Conservation (phyloP, 2,797 vertebrate genomes). For the Sebastes trivittatus region DNA sequence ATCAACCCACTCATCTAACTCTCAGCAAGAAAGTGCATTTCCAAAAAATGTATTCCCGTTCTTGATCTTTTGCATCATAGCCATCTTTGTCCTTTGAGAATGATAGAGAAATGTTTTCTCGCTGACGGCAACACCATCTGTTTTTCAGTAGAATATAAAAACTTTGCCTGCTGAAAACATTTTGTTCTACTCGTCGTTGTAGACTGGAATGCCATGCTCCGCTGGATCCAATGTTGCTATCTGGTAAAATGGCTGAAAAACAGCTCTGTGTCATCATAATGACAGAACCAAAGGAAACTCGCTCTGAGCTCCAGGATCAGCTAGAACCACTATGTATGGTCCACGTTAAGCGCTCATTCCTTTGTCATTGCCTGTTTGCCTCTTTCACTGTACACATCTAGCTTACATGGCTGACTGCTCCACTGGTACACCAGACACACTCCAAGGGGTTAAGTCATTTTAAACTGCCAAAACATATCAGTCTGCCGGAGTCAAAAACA, state of each 20-base stretch:
- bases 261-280: constrained; percentile 35
- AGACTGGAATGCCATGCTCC: constrained; percentile 43
- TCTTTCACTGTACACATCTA: constrained; percentile 5
- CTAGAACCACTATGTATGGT: constrained; percentile 18
- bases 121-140: not conserved
- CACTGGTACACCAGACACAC: constrained; percentile 9
- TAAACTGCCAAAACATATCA: constrained; percentile 12
- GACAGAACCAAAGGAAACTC: constrained; percentile 17
- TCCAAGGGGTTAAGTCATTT: constrained; percentile 1
- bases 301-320: constrained; percentile 54
- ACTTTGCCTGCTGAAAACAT: not conserved
- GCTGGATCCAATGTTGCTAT: not conserved
- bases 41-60: not conserved
- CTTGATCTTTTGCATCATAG: not conserved
- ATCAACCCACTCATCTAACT: not conserved
- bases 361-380: constrained; percentile 38
- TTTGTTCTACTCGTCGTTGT: not conserved
- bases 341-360: constrained; percentile 7
- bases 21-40: not conserved
- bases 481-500: constrained; percentile 25
- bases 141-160: not conserved
- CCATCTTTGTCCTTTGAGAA: not conserved
- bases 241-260: constrained; percentile 36
- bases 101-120: not conserved
- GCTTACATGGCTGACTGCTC: constrained; percentile 21